Base-by-base conservation (phyloP, 1,140 invertebrate genomes). In the Caerostris darwini region DNA sequence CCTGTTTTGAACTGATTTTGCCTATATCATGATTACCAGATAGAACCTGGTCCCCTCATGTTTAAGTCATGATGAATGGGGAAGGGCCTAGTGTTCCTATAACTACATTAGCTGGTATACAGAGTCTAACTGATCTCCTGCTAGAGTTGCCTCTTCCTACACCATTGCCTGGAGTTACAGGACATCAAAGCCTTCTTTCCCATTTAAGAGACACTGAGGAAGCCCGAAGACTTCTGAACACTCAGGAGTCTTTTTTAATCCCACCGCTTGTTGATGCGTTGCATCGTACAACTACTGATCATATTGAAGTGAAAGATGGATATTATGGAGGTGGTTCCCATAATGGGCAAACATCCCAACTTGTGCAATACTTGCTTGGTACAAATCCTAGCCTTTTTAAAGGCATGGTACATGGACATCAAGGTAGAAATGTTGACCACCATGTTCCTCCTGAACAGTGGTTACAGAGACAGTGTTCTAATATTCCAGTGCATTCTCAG, bases 71-170 rank as follows among this genome's bases (percentile, higher is more conserved):
- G 94, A 98, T 98, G 98, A 99, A 99, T 97, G 98, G 98, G 97
- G 98, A 99, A 97, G 98, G 99, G 96, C 98, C 98, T 95, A 99
- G 98, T 97, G 98, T 99, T 96, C 99, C 98, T 95, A 99, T 99
- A 96, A 99, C 98, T 96, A 99, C 98, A 96, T 97, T 99, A 97
- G 98, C 99, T 96, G 98, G 98, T 96, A 98, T 99, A 96, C 98
- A 98, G 96, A 99, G 98, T 97, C 97, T 99, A 94, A 99, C 98
- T 94, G 98, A 99, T 96, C 97, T 99, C 96, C 97, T 99, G 96
- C 98, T 98, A 95, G 98, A 99, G 96, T 97, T 99, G 97, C 99
- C 98, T 95, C 97, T 99, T 95, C 98, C 98, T 82, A 98, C 98
- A 94, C 98, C 98, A 94, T 96, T 99, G 95, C 98, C 98, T 57